These are phyloP conservation scores for Aproaerema taeniolella DNA, from an alignment of 2,888 invertebrate genomes.

Conservation along the genomic window DNA sequence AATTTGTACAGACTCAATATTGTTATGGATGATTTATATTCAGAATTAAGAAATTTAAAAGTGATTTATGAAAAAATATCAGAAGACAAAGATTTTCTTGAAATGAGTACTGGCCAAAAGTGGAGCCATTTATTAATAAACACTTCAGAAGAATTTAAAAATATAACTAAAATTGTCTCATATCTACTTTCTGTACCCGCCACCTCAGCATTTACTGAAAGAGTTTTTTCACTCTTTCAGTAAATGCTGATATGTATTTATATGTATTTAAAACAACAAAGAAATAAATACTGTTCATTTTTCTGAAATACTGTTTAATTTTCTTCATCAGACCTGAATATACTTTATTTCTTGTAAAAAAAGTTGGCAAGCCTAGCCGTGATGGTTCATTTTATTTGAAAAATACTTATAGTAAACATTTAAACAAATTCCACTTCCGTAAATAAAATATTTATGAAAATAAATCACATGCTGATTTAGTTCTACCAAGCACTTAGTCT, in stretches of 20 bases:
- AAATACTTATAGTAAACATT: no score
- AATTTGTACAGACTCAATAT: conserved; percentile 7
- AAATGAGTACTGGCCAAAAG: conserved; percentile 20
- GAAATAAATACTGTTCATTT: conserved; percentile 1
- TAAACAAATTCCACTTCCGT: no score
- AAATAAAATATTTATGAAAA: no score
- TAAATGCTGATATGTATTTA: conserved; percentile 13
- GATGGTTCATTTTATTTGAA: no score
- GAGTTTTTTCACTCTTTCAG: conserved; percentile 21
- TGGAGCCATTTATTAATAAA: conserved; percentile 19
- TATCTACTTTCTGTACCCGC: conserved; percentile 17
- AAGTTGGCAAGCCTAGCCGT: conserved; percentile 12
- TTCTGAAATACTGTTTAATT: conserved; percentile 7
- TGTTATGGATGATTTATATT: conserved; percentile 7
- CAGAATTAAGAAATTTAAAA: conserved; percentile 7
- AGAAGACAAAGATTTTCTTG: conserved; percentile 17
- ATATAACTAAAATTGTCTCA: conserved; percentile 13
- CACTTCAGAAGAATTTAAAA: conserved; percentile 16
- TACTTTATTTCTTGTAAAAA: conserved; percentile 10
- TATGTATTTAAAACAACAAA: conserved; percentile 6
- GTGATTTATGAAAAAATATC: background rate
- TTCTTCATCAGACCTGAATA: background rate
- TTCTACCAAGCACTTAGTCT: no score
- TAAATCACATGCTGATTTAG: no score
- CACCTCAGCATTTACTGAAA: conserved; percentile 20